A percentile compares a stretch with the other conserved stretches of the same genome.
These are phyloP conservation scores for Mesorhabditis sp. DNA, from an alignment of 2,888 invertebrate species.

Conservation along the genomic window DNA sequence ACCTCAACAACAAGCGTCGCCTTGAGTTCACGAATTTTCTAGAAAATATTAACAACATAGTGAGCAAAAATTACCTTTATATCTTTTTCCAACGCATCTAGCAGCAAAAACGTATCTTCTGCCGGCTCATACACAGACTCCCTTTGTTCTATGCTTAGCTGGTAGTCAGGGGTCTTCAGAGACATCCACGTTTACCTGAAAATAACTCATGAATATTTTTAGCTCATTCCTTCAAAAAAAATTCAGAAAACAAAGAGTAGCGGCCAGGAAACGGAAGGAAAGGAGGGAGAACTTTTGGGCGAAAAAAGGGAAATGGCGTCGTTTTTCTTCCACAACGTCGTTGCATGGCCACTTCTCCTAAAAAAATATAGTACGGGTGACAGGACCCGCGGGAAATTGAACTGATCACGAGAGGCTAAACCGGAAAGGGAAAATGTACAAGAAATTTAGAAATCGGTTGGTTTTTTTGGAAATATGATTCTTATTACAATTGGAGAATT, in stretches of 20 bases:
- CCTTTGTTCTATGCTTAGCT: conserved; percentile 34
- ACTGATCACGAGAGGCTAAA: too few relatives aligned
- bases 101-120: conserved; percentile 88
- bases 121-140: conserved; percentile 83
- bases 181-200: conserved; percentile 20
- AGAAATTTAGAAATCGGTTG: too few relatives aligned
- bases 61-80: conserved; percentile 37
- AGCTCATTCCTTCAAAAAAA: neutral
- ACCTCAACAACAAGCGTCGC: conserved; percentile 68
- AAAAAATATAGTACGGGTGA: too few relatives aligned
- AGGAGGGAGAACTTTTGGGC: neutral
- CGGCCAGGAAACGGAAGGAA: neutral
- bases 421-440: too few relatives aligned
- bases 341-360: conserved; percentile 68
- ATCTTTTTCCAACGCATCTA: conserved; percentile 89
- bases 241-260: neutral
- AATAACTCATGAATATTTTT: neutral
- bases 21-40: conserved; percentile 27
- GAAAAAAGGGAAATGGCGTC: too few relatives aligned
- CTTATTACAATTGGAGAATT: too few relatives aligned
- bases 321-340: conserved; percentile 79
- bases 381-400: too few relatives aligned
- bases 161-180: conserved; percentile 50
- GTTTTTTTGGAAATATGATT: too few relatives aligned
- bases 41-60: conserved; percentile 12